Base-by-base conservation (phyloP, 2,888 invertebrate genomes). In the Platerodrilus igneus region DNA sequence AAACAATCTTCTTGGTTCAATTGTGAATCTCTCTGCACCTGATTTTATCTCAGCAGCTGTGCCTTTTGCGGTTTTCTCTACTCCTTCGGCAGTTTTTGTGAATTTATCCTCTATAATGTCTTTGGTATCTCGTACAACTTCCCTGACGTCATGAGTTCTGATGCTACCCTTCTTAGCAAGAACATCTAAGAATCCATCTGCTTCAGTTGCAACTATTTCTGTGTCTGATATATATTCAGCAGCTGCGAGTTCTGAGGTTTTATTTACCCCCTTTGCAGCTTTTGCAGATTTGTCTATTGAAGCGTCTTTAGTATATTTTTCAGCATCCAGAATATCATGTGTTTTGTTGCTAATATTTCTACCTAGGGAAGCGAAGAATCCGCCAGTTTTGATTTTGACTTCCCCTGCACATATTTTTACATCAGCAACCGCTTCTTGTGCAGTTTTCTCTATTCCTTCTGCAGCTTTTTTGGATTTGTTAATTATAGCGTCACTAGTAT, bases 361-460 rank as follows among this genome's bases (percentile, higher is more conserved):
- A 6, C 50, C 48, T 8, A 48, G 9, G n/a, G 38, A 39, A 13
- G 28, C 39, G 25, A 50, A 46, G 23, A 48, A 48, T 21, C 37
- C 38, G 16, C 45, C 50, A n/a, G 48, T 43, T 23, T 50, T 47
- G 13, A n/a, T 8, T 4, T 21, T 22, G 4, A 17, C 32, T 4
- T 32, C 23, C 2, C 30, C 30, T 7, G 10, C 23, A 10, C 18
- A 27, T 4, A 14, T 10, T 15, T 33, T 27, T 2, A 20, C 27
- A 15, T 11, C 28, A 9, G 14, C 20, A 10, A 33, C 18, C 3
- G 22, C 20, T n/a, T 36, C 28, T 23, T 36, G 10, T 3, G 19
- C 37, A 3, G 20, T 28, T 9, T 21, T 17, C 13, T 27, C 15
- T 3, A 30, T 19, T 4, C 25, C 16, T 4, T n/a, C 9, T 13